Evolutionary conservation across 2,888 invertebrate genomes (phyloP).

Genomic region (Scrobipalpa costella): DNA sequence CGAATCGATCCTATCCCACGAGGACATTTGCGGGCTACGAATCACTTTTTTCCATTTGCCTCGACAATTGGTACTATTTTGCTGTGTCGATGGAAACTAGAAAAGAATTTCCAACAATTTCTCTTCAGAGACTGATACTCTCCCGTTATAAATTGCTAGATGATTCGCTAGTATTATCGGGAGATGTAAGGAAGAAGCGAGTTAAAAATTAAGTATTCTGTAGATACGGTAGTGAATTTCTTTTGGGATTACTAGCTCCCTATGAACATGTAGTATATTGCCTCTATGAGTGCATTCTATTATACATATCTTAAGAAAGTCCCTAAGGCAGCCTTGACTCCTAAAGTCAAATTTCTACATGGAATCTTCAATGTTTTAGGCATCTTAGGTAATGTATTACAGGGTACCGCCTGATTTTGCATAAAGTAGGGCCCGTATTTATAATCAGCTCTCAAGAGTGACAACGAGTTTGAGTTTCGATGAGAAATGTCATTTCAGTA

Average conservation of each 20-base stretch:
- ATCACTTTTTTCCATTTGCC: conserved; percentile 41
- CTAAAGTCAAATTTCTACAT: conserved; percentile 20
- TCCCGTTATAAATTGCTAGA: conserved; percentile 41
- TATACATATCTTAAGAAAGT: background rate
- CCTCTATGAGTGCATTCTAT: no score
- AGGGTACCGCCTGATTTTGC: conserved; percentile 30
- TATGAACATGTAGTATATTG: background rate
- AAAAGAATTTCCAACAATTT: conserved; percentile 42
- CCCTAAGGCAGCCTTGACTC: background rate
- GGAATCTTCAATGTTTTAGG: background rate
- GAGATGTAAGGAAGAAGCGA: background rate
- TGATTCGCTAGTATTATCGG: conserved; percentile 27
- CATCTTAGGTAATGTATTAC: conserved; percentile 27
- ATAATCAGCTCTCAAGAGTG: no score
- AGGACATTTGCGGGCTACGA: conserved; percentile 36
- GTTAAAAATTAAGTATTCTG: conserved; percentile 5
- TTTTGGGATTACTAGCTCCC: background rate
- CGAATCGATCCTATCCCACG: conserved; percentile 40
- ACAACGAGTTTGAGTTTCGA: no score
- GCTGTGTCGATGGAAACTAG: conserved; percentile 40
- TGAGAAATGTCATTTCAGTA: no score
- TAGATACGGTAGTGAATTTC: background rate
- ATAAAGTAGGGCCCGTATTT: no score
- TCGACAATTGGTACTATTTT: conserved; percentile 39
- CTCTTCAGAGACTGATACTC: conserved; percentile 36